phyloP scores from a whole-genome alignment of 1,140 invertebrate genomes.

The Camponotus vicinus region DNA sequence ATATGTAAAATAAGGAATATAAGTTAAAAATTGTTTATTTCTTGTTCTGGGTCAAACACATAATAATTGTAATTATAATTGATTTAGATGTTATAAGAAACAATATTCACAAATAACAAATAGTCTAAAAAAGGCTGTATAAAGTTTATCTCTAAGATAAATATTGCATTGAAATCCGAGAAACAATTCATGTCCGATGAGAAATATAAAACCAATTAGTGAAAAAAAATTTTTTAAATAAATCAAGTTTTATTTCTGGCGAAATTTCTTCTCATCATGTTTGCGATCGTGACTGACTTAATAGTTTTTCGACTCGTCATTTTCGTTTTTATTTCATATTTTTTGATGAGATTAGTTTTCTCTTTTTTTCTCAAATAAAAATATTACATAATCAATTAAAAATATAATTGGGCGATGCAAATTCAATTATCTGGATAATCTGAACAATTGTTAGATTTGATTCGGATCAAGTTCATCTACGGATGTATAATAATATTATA shows the following conservation, averaged over 20 bases:
- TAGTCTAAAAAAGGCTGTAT: not conserved
- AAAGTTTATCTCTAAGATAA: constrained; percentile 15
- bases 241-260: not conserved
- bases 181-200: not conserved
- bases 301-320: not conserved
- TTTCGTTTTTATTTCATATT: not conserved
- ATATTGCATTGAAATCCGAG: constrained; percentile 1
- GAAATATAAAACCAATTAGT: not conserved
- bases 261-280: constrained; percentile 3
- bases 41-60: not conserved
- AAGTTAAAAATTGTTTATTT: no score
- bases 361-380: not conserved
- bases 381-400: not conserved
- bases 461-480: constrained; percentile 15
- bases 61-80: not conserved
- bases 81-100: not conserved
- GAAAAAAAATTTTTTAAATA: not conserved
- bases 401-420: not conserved
- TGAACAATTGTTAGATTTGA: constrained; percentile 22
- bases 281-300: not conserved
- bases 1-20: no score
- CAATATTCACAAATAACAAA: not conserved
- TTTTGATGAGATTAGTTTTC: not conserved
- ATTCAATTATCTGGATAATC: not conserved
- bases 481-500: constrained; percentile 9